These are phyloP conservation scores for Thysanoteuthis rhombus DNA, from an alignment of 2,888 invertebrate genomes.

Conservation along the genomic window DNA sequence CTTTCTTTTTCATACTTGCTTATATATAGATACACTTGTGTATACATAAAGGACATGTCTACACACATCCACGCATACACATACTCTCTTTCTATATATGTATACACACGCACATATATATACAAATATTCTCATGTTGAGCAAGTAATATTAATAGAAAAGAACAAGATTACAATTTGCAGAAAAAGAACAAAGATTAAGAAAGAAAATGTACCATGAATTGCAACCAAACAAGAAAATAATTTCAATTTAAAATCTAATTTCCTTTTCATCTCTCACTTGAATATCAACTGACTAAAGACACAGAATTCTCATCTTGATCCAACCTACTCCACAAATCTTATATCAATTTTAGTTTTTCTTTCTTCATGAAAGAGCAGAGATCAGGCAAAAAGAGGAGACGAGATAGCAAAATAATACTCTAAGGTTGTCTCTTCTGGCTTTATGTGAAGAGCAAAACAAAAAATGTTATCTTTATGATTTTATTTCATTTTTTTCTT, in stretches of 20 bases:
- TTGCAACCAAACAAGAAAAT: slow-evolving; percentile 12
- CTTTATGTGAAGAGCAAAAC: not conserved
- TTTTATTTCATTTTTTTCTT: not conserved
- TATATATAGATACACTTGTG: not conserved
- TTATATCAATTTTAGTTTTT: not conserved
- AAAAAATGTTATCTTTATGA: not conserved
- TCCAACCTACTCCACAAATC: not conserved
- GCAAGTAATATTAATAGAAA: no score
- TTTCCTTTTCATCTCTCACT: not conserved
- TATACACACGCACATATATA: no score
- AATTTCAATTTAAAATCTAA: not conserved
- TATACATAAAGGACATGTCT: no score
- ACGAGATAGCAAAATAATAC: not conserved
- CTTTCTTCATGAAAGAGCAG: not conserved
- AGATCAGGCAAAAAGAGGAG: not conserved
- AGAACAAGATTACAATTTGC: no score
- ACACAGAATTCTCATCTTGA: not conserved
- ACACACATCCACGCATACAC: no score
- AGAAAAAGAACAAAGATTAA: not conserved
- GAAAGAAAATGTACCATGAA: not conserved
- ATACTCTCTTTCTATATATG: no score
- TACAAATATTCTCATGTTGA: no score
- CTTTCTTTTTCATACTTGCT: not conserved
- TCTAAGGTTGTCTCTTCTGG: not conserved
- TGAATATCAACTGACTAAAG: not conserved